phyloP scores from a whole-genome alignment of 2,113 vertebrate genomes.

The Anseranas semipalmata region DNA sequence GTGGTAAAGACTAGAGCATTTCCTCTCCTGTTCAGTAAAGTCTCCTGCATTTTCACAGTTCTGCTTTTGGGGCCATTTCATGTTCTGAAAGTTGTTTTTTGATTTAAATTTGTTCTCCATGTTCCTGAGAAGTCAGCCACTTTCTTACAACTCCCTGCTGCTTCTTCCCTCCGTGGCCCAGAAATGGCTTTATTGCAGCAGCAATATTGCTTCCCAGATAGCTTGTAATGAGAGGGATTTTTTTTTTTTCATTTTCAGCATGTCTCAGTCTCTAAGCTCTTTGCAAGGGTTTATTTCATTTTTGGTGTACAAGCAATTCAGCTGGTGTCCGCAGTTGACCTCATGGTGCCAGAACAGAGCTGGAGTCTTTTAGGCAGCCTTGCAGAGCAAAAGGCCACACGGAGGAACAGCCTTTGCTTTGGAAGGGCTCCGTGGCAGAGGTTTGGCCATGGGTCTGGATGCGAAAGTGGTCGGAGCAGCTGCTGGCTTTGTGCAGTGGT shows the following conservation, averaged over 20 bases:
- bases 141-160: neutral
- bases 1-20: neutral
- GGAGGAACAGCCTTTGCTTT: neutral
- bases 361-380: neutral
- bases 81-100: neutral
- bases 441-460: neutral
- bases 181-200: neutral
- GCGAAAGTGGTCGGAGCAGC: rapidly evolving
- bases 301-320: neutral
- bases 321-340: neutral
- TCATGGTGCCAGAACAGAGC: neutral
- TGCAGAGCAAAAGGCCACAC: rapidly evolving
- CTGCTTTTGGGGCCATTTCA: neutral
- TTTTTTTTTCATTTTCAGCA: neutral
- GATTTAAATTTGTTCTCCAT: neutral
- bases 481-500: neutral
- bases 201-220: neutral
- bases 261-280: neutral
- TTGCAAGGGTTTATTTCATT: neutral
- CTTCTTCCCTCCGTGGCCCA: neutral
- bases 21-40: neutral
- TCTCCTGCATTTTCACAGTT: neutral
- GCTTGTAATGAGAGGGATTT: neutral
- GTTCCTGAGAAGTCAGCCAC: neutral
- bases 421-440: neutral